Base-by-base conservation (phyloP, 1,140 invertebrate species). In the Trichonephila inaurata region DNA sequence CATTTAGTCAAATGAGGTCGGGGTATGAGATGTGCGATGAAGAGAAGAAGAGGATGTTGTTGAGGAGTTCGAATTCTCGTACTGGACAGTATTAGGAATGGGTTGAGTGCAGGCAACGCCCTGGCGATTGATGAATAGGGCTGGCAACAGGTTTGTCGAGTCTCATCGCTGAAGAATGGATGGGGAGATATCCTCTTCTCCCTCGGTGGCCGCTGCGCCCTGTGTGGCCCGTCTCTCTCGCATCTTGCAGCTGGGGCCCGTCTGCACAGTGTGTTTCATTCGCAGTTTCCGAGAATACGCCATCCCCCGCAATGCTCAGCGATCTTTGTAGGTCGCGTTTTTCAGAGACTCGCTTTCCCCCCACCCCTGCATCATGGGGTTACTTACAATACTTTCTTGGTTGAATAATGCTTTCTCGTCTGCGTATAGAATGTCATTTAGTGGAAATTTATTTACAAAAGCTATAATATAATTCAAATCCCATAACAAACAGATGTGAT, bases 61-160 rank as follows among this genome's bases (percentile, higher is more conserved):
- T 21, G 62, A 51, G 51, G 51, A 44, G 28, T 28, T 81, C 28
- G 51, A 81, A 19, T 28, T 81, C 28, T 33, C 28, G 16, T 77
- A 85, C 51, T 88, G 88, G 88, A 89, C 88, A 89, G 58, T 91
- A 64, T 91, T 61, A 61, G 44, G 51, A 33, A 82, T 82, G 69
- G 91, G 90, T 85, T 62, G 77, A 61, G 61, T 66, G 89, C 44
- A 77, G 91, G 82, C 91, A 92, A 92, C 91, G 91, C 91, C 92
- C 85, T 81, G 64, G 62, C 92, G 85, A 93, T 89, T 93, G 92
- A 93, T 93, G 92, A 93, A 93, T 93, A 89, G 61, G 86, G 85
- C 69, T 85, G 92, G 86, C 72, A 93, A 93, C 92, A 93, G 92
- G 92, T 93, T 93, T 93, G 92, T 93, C 92, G 92, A 58, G 85